Evolutionary conservation across 2,888 invertebrate genomes (phyloP).

Genomic region (Coremacera marginata): DNA sequence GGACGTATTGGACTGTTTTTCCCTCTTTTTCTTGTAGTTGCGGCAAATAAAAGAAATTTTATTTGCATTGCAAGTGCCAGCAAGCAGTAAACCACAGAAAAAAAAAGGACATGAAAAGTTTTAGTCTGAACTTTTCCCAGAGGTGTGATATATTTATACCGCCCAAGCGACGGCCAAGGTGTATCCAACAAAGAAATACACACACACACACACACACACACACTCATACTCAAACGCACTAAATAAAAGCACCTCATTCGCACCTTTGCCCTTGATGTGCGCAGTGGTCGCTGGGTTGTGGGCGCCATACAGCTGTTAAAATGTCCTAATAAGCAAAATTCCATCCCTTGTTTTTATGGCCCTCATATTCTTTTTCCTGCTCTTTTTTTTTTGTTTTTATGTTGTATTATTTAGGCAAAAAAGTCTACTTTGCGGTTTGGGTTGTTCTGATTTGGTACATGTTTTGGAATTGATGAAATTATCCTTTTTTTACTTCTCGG

Average conservation of each 20-base stretch:
- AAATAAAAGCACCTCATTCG: not conserved
- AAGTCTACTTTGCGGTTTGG: not conserved
- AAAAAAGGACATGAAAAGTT: slow-evolving; percentile 3
- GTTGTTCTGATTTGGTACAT: not conserved
- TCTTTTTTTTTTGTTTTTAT: not conserved
- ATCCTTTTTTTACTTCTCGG: slow-evolving; percentile 51
- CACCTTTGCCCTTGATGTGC: slow-evolving; percentile 5
- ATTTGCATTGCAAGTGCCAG: not conserved
- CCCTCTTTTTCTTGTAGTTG: not conserved
- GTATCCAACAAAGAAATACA: not conserved
- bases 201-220: not conserved
- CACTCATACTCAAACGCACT: not conserved
- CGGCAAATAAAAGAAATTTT: not conserved
- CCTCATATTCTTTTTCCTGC: not conserved
- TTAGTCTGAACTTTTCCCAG: not conserved
- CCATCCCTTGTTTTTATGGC: slow-evolving; percentile 21
- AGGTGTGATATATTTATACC: not conserved
- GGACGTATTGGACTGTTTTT: not conserved
- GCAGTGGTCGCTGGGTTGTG: too few species aligned
- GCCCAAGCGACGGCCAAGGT: not conserved
- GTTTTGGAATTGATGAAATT: slow-evolving; percentile 47
- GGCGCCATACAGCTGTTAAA: too few species aligned
- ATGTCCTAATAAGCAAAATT: slow-evolving; percentile 28
- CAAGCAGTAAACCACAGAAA: not conserved
- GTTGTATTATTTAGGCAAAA: not conserved